Evolutionary conservation across 2,888 invertebrate species (phyloP), one percentile per base, ranked within the genome.

Genomic region (Shargacucullia verbasci): DNA sequence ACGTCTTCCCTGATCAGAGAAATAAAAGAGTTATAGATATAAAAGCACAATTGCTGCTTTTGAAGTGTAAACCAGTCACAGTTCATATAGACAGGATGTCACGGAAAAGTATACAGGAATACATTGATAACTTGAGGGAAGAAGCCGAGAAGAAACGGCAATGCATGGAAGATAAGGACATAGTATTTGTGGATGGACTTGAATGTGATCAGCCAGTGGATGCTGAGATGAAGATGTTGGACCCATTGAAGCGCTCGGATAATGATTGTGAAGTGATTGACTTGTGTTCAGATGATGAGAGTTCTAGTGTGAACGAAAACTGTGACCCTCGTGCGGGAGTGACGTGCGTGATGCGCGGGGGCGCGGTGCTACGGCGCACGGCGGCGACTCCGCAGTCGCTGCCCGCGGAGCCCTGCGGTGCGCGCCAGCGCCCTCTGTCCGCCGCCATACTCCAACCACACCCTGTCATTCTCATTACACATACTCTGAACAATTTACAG

Each of bases 211-310:
- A 84, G 47, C 73, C 82, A 0, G 60, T 79, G 35, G 86, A 86
- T 13, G 63, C 67, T 1, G 91, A 91, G 31, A 72, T 79, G 40
- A 85, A 83, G 58, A 75, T 64, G 64, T 69, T 78, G 46, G 92
- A 92, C 67, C 91, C 92, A 6, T 74, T 92, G 50, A 88, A 88
- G 61, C 80, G 87, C 53, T 62, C 73, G 27, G 90, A 90, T 41
- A 80, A 76, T 73, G 91, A 89, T n/a, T 90, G 91, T 88, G 95
- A 95, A 79, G 95, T 95, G 82, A 96, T 96, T 73, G 95, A 96
- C 82, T 92, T 96, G 80, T 96, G 96, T 84, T 96, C 96, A 1
- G 96, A 96, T 57, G 96, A 96, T 73, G 96, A 96, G 61, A 82
- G 81, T 71, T 73, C 85, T 38, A 84, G 84, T 79, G 89, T 82